phyloP scores from a whole-genome alignment of 2,113 vertebrate genomes.

The Apistogramma diplotaenia region DNA sequence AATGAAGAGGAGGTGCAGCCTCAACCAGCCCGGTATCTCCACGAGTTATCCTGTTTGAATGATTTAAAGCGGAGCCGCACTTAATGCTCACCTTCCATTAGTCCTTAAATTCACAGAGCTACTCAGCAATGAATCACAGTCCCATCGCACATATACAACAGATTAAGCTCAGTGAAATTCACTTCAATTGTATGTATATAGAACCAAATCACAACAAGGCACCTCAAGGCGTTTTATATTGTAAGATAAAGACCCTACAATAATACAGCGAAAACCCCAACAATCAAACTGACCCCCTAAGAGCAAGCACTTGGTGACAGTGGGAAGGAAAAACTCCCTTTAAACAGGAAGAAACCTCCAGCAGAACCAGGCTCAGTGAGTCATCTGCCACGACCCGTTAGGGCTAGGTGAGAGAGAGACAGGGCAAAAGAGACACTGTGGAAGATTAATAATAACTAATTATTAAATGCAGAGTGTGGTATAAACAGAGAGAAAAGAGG shows the following conservation, averaged over 20 bases:
- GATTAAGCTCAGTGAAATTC: not conserved
- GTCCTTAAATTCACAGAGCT: not conserved
- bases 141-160: not conserved
- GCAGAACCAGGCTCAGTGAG: no score
- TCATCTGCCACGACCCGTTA: no score
- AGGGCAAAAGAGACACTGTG: no score
- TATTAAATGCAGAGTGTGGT: no score
- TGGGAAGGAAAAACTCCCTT: no score
- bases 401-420: no score
- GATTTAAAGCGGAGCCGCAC: not conserved
- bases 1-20: not conserved
- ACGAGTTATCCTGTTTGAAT: not conserved
- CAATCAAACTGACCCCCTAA: no score
- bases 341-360: no score
- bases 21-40: not conserved
- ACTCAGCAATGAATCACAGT: not conserved
- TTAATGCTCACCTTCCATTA: not conserved
- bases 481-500: no score
- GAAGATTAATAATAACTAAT: no score
- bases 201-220: not conserved
- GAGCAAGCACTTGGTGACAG: no score
- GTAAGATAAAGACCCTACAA: not conserved
- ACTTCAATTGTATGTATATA: not conserved
- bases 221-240: not conserved
- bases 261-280: no score